Percentiles rank a stretch among this genome's conserved stretches.
These are phyloP conservation scores for Diglossa cyanea DNA, from an alignment of 2,797 vertebrate genomes.

Conservation along the genomic window DNA sequence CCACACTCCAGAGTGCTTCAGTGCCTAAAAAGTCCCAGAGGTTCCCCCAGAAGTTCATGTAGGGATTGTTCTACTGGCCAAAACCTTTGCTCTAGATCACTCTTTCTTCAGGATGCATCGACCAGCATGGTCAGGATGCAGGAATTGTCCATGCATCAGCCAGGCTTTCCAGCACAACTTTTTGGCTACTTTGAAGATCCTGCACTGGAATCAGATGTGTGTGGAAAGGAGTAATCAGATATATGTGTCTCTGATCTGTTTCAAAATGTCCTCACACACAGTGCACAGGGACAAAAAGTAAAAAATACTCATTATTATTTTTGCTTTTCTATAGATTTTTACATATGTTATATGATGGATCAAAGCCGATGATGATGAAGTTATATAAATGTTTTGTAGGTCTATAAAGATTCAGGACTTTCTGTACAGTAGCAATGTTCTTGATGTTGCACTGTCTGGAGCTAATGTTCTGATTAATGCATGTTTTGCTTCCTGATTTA, in stretches of 20 bases:
- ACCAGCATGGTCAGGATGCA: not conserved
- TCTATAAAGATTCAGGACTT: slow-evolving; percentile 10
- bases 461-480: slow-evolving; percentile 54
- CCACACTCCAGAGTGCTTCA: not conserved
- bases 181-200: not conserved
- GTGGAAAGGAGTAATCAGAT: not conserved
- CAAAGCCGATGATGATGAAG: not conserved
- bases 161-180: not conserved
- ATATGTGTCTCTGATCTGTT: not conserved
- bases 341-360: not conserved
- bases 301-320: not conserved
- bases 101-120: not conserved
- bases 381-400: not conserved
- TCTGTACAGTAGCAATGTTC: not conserved
- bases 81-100: not conserved
- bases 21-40: not conserved
- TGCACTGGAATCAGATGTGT: not conserved
- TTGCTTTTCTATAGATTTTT: slow-evolving; percentile 7
- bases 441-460: not conserved
- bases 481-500: slow-evolving; percentile 28
- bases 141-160: not conserved
- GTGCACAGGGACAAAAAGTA: not conserved
- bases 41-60: not conserved
- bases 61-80: not conserved
- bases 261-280: not conserved